Base-by-base conservation (phyloP, 2,888 invertebrate species). In the Tethea ocularis region DNA sequence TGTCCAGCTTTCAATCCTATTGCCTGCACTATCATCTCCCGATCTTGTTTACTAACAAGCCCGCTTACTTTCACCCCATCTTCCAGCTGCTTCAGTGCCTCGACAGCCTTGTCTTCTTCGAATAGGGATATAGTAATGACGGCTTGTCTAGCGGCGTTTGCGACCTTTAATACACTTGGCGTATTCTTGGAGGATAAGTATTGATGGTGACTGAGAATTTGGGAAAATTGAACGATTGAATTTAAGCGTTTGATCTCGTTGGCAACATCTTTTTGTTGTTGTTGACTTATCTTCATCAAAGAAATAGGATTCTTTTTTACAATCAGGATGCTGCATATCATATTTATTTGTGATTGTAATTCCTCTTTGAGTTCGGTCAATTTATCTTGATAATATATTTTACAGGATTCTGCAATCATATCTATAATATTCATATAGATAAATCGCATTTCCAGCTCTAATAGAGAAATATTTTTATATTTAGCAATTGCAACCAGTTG, bases 1-100 rank as follows among this genome's bases (percentile, higher is more conserved):
- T 94, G 95, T 0, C 96, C 96, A 54, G 89, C 86, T 52, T 76
- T 83, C 29, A 95, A 72, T 0, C 90, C 93, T 65, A 96, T 90
- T 0, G 95, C 95, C 70, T 79, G 72, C 0, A 95, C 89, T 55
- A 96, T 93, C 84, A 94, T 77, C 22, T 80, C 72, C 46, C 92
- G 85, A 75, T 96, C 95, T 58, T 73, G 67, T 63, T 75, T 81
- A 6, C 68, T 67, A 3, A 83, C 64, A 7, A 81, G 65, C 1
- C 72, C 78, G 15, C 66, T 76, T 1, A 81, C 61, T 36, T 88
- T 84, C 1, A 88, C 63, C 5, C 33, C 62, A 3, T 75, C 52
- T 63, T 88, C 72, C 6, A 91, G 61, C n/a, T 55, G 53, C 55
- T 74, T 72, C 0, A 91, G 64, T 1, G 76, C 63, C 20, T 63